Conservation (phyloP, 2,888 invertebrate species). For the Xylocampa areola region DNA sequence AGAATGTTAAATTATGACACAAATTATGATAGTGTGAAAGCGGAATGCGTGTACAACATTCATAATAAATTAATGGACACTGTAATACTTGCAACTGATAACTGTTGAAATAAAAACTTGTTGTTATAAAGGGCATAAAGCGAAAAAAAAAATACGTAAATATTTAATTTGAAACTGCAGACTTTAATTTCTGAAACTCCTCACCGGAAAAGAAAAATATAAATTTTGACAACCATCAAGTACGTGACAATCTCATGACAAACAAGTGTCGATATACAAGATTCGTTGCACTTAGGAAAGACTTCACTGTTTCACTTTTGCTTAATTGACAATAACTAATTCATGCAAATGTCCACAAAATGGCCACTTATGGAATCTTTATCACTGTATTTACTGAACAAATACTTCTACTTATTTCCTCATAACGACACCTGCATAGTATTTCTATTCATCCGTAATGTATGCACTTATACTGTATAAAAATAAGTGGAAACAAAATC, state of each 20-base stretch:
- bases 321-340: neutral
- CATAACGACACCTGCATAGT: no score
- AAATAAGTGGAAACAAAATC: no score
- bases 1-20: conserved; percentile 68
- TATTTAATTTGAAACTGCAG: conserved; percentile 82
- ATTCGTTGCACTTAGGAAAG: neutral
- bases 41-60: conserved; percentile 65
- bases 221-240: neutral
- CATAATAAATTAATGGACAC: conserved; percentile 67
- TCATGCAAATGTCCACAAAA: neutral
- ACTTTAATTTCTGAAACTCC: conserved; percentile 68
- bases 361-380: neutral
- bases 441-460: no score
- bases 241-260: no score
- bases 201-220: neutral
- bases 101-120: conserved; percentile 81
- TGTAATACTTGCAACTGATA: conserved; percentile 75
- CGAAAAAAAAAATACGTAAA: conserved; percentile 88
- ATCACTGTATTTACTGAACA: neutral
- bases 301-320: neutral
- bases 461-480: no score
- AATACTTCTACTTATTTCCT: neutral
- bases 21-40: conserved; percentile 57
- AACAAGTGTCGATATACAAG: neutral
- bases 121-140: conserved; percentile 86